phyloP scores from a whole-genome alignment of 2,888 invertebrate genomes.

The Meghimatium bilineatum region DNA sequence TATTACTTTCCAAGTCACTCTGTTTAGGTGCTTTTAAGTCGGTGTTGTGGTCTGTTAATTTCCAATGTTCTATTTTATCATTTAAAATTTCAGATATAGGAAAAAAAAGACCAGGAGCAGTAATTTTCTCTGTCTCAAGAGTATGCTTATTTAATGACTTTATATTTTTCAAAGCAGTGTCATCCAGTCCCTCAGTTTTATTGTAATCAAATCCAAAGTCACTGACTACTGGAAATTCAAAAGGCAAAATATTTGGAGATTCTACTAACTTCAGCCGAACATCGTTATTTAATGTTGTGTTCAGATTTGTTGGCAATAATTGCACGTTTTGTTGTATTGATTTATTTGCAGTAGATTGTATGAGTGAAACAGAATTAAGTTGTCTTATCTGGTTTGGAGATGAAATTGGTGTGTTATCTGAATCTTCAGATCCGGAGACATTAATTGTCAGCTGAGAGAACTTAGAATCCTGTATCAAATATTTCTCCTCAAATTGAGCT shows the following conservation, averaged over 20 bases:
- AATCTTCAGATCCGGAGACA: constrained; percentile 18
- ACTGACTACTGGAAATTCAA: neutral
- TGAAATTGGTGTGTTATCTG: constrained; percentile 39
- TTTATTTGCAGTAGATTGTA: neutral
- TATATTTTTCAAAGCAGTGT: neutral
- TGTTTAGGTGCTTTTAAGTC: neutral
- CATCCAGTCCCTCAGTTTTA: neutral
- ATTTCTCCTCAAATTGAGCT: neutral
- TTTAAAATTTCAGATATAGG: neutral
- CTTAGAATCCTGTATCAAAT: neutral
- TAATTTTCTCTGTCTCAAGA: neutral
- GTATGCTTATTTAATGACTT: neutral
- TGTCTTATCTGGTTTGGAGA: constrained; percentile 32
- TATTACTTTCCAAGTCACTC: neutral
- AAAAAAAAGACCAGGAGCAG: neutral
- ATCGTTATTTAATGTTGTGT: neutral
- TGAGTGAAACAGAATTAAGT: neutral
- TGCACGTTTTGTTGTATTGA: neutral
- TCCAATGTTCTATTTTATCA: neutral
- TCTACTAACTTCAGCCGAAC: neutral
- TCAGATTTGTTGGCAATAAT: neutral
- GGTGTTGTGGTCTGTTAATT: neutral
- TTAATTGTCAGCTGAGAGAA: constrained; percentile 17
- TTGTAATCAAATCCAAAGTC: neutral
- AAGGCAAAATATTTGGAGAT: neutral